Base-by-base conservation (phyloP, 1,140 invertebrate genomes). In the Trichonephila clavata region DNA sequence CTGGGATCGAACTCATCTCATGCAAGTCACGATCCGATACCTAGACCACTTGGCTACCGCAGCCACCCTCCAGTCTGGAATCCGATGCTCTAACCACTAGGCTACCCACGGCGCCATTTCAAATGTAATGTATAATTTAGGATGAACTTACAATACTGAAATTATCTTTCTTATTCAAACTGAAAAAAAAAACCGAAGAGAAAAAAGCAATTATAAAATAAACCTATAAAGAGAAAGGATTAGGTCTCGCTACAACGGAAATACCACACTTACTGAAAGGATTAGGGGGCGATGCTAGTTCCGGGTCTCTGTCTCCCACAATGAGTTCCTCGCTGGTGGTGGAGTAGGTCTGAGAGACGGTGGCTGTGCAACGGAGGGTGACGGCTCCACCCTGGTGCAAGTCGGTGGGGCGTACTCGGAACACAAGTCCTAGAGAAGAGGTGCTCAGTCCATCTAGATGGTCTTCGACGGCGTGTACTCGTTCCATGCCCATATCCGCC, bases 321-420 rank as follows among this genome's bases (percentile, higher is more conserved):
- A 94, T 50, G 7, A 94, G 32, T 39, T 94, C 93, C 20, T 94
- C 93, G 20, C 93, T 94, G 14, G 93, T 57, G 4, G 77, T 94
- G 18, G 93, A 94, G 83, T 94, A 94, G 5, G 90, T 90, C 84
- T 94, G 93, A 14, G 89, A 91, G 57, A 94, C 80, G 0, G 90
- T 90, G 14, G 93, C 88, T 5, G 87, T 90, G 63, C 93, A 94
- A 0, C 71, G 81, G 7, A 94, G 88, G 4, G 86, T 94, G 57
- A 94, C 57, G 5, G 89, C 65, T 3, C 90, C 65, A 5, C 77
- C 84, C n/a, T 80, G 68, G 18, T 32, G 39, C 4, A 93, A 63
- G 60, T 93, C 86, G 20, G 27, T n/a, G n/a, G 80, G 32, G 32
- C 60, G 60, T 1, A 93, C 92, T 0, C 57, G 50, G 27, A 93